Evolutionary conservation across 1,140 invertebrate species (phyloP), one percentile per base, ranked within the genome.

Genomic region (Diabrotica undecimpunctata): DNA sequence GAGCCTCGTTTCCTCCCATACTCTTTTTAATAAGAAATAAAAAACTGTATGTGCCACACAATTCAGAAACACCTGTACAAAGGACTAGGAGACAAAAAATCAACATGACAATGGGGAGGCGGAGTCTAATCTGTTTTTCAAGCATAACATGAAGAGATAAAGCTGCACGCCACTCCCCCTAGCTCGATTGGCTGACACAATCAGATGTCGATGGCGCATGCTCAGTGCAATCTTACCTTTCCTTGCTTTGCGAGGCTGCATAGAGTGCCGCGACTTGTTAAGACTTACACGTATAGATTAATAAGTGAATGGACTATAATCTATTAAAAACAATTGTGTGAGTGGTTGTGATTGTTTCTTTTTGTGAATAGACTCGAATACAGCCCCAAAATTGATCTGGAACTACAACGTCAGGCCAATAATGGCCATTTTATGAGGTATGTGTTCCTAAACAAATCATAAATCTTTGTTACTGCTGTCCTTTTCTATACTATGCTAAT

Each of bases 331-430:
- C 63, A 58, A 59, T 65, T 59, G 63, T 68, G 66, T 61, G 54
- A 62, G 64, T 68, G 61, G 62, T 63, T 61, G 62, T 61, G 55
- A 63, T 58, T 59, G 57, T 64, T 67, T 53, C 60, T 8, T 46
- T 46, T 65, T 61, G 65, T 67, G 64, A 62, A 56, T 10, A n/a
- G 61, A 67, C 62, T 65, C 7, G 46, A 8, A 51, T 61, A 77
- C 77, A 65, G 75, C 75, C 66, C 76, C 77, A 79, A 76, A 72
- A 79, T 78, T 78, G 78, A 79, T 77, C 77, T 79, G 70, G 77
- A 79, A 66, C 72, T 79, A 70, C 78, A 79, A 61, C 65, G 78
- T 57, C 78, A 79, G 78, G 78, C 76, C 78, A 71, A 74, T 14
- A 75, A 72, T 70, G 78, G 77, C 78, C 78, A 79, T 68, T 79